phyloP scores from a whole-genome alignment of 2,113 vertebrate species.

The Leptobrachium leishanense region DNA sequence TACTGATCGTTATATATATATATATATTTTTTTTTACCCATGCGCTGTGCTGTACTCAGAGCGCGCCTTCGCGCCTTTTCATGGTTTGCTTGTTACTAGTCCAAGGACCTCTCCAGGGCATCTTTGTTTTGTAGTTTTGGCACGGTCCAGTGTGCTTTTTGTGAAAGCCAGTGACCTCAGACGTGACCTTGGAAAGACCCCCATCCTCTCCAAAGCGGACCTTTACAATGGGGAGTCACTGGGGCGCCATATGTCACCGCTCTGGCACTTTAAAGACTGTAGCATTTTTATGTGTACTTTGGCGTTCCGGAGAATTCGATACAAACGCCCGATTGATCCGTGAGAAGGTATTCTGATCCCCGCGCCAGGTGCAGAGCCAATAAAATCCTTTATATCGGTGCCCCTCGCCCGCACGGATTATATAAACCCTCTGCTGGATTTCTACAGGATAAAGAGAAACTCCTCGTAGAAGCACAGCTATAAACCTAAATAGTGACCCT shows the following conservation, averaged over 20 bases:
- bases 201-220: not conserved
- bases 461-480: too few relatives aligned
- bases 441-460: too few relatives aligned
- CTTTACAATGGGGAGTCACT: constrained; percentile 23
- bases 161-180: constrained; percentile 26
- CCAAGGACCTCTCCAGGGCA: constrained; percentile 4
- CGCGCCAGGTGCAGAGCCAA: not conserved
- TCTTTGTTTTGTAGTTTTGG: not conserved
- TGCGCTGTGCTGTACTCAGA: not conserved
- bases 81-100: not conserved
- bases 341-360: too few relatives aligned
- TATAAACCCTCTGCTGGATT: too few relatives aligned
- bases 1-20: too few relatives aligned
- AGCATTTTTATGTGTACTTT: constrained; percentile 33
- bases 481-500: too few relatives aligned
- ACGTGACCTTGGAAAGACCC: constrained; percentile 36
- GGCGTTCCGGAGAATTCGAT: not conserved
- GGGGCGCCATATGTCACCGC: constrained; percentile 16
- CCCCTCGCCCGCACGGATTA: not conserved
- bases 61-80: not conserved
- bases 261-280: constrained; percentile 27
- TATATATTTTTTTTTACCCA: too few relatives aligned
- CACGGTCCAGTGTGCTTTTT: not conserved
- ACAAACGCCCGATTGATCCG: too few relatives aligned
- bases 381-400: not conserved